Evolutionary conservation across 2,888 invertebrate species (phyloP).

Genomic region (Mystacides longicornis): DNA sequence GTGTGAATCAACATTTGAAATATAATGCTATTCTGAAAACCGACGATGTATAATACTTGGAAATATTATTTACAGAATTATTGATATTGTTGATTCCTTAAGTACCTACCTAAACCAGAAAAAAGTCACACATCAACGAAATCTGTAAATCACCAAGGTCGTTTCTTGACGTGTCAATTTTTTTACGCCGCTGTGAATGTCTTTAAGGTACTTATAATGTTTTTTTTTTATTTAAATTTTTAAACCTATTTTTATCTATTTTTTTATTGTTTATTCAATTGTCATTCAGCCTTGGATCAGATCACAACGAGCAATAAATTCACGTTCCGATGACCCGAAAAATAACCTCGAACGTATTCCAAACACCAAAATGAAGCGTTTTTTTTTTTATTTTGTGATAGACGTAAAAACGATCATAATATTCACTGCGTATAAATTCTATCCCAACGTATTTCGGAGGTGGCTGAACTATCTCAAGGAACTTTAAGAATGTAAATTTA

Average conservation of each 20-base stretch:
- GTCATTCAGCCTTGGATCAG: not conserved
- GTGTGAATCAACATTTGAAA: too few relatives aligned
- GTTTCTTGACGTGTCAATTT: not conserved
- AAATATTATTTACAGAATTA: too few relatives aligned
- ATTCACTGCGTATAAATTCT: too few relatives aligned
- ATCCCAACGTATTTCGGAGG: not conserved
- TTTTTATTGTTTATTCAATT: not conserved
- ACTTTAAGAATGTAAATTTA: not conserved
- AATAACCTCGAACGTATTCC: not conserved
- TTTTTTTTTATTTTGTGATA: not conserved
- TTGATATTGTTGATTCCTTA: too few relatives aligned
- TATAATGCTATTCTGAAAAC: too few relatives aligned
- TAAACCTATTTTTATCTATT: not conserved
- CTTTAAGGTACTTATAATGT: not conserved
- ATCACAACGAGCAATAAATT: not conserved
- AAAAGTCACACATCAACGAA: too few relatives aligned
- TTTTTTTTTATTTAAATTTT: not conserved
- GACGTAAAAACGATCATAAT: not conserved
- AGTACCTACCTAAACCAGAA: too few relatives aligned
- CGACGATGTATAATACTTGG: too few relatives aligned
- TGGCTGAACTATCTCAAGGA: slow-evolving; percentile 1
- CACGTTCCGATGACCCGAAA: not conserved
- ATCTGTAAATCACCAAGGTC: too few relatives aligned
- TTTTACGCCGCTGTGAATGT: too few relatives aligned
- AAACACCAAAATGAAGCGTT: not conserved